Percentiles rank a stretch among this genome's conserved stretches.
These are phyloP conservation scores for Leptodactylus fallax DNA, from an alignment of 2,797 vertebrate genomes.

Conservation along the genomic window DNA sequence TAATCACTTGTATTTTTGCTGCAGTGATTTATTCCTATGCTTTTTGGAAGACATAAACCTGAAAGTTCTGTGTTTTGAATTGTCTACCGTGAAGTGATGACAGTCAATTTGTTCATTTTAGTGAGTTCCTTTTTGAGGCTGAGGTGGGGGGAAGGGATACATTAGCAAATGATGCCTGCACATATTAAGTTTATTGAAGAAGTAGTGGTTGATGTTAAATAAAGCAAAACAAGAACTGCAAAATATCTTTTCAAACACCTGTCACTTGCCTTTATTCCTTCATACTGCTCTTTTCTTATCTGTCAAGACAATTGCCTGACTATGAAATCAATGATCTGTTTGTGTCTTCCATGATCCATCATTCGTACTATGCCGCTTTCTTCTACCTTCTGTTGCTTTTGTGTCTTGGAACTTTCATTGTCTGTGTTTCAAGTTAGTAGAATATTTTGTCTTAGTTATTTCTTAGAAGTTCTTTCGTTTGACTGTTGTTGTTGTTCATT, in stretches of 20 bases:
- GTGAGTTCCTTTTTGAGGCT: background rate
- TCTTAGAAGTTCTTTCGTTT: slow-evolving; percentile 1
- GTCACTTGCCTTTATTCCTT: slow-evolving; percentile 57
- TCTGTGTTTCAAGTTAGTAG: slow-evolving; percentile 33
- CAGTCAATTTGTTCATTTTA: slow-evolving; percentile 22
- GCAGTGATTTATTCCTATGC: slow-evolving; percentile 43
- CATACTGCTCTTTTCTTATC: slow-evolving; percentile 48
- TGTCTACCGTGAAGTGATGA: slow-evolving; percentile 29
- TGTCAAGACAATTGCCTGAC: slow-evolving; percentile 59
- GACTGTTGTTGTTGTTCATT: background rate
- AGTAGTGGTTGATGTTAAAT: slow-evolving; percentile 20
- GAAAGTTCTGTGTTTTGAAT: slow-evolving; percentile 24
- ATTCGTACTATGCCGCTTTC: slow-evolving; percentile 15
- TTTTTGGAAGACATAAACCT: slow-evolving; percentile 26
- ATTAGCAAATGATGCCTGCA: background rate
- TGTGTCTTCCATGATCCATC: slow-evolving; percentile 46
- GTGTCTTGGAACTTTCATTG: slow-evolving; percentile 30
- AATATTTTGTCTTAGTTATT: slow-evolving; percentile 9
- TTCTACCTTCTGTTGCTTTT: slow-evolving; percentile 36
- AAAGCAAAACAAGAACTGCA: slow-evolving; percentile 35
- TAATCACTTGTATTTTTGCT: slow-evolving; percentile 34
- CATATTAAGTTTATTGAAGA: slow-evolving; percentile 41
- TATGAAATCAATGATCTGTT: slow-evolving; percentile 58
- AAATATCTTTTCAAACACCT: slow-evolving; percentile 53
- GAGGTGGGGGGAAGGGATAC: background rate